These are phyloP conservation scores for Cygnus olor DNA, from an alignment of 2,797 vertebrate genomes.

Conservation along the genomic window DNA sequence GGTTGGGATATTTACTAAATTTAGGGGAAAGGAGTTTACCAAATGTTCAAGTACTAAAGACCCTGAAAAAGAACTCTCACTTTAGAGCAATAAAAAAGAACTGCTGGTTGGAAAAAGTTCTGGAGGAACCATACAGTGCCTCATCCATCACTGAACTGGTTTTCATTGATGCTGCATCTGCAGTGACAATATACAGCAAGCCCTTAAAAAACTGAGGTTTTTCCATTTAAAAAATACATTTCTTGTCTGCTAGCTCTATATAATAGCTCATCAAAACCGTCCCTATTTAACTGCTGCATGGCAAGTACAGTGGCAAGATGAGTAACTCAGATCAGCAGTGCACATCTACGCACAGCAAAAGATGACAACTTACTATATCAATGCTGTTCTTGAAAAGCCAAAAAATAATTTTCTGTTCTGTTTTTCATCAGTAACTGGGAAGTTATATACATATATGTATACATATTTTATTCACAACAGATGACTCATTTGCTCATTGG, in stretches of 20 bases:
- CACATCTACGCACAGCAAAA: constrained; percentile 69
- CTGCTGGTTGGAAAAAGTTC: neutral
- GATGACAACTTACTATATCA: constrained; percentile 67
- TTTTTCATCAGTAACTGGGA: constrained; percentile 75
- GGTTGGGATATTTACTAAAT: neutral
- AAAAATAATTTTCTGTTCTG: constrained; percentile 74
- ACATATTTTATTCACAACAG: constrained; percentile 61
- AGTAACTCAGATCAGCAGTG: constrained; percentile 59
- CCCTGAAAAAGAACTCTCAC: neutral
- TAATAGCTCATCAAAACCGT: neutral
- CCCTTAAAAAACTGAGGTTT: neutral
- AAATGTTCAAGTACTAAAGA: neutral
- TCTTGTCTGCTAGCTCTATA: neutral
- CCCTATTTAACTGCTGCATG: neutral
- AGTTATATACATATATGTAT: neutral
- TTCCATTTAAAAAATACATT: neutral
- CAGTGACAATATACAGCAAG: neutral
- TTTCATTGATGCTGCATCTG: neutral
- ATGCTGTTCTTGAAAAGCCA: constrained; percentile 50
- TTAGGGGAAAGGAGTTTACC: neutral
- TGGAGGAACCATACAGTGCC: neutral
- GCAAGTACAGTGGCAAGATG: neutral
- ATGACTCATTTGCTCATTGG: constrained; percentile 81
- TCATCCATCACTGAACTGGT: neutral
- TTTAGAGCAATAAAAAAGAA: neutral